A percentile compares a stretch with the other conserved stretches of the same genome.
These are phyloP conservation scores for Sphaeramia orbicularis DNA, from an alignment of 2,797 vertebrate species.

Conservation along the genomic window DNA sequence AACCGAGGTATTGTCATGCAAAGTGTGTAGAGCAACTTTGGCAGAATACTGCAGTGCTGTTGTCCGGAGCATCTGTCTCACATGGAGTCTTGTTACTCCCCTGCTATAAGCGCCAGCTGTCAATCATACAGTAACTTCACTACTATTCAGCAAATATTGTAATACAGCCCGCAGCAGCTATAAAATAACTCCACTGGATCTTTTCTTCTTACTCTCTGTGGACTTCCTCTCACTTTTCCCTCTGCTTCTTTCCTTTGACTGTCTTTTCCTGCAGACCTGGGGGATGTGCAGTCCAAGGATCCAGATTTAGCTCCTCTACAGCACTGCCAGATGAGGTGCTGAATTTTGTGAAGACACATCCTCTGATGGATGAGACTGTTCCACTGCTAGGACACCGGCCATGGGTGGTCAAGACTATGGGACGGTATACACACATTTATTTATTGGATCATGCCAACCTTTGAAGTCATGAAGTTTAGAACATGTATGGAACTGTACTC, in stretches of 20 bases:
- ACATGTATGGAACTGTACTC: constrained; percentile 1
- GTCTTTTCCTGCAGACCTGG: constrained; percentile 87
- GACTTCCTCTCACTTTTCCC: neutral
- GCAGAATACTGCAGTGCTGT: constrained; percentile 54
- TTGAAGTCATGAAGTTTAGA: constrained; percentile 3
- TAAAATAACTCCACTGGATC: constrained; percentile 33
- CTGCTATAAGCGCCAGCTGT: constrained; percentile 50
- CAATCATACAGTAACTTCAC: constrained; percentile 47
- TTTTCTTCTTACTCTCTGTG: constrained; percentile 24
- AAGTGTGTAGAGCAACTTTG: constrained; percentile 32
- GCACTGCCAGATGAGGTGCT: constrained; percentile 95
- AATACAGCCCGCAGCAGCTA: constrained; percentile 36
- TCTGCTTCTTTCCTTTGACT: constrained; percentile 10
- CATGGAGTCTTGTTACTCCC: constrained; percentile 32
- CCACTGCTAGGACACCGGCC: constrained; percentile 91
- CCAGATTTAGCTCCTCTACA: constrained; percentile 94
- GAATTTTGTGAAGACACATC: constrained; percentile 96
- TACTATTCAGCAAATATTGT: constrained; percentile 65
- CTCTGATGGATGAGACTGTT: constrained; percentile 95
- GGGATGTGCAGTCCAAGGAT: constrained; percentile 91
- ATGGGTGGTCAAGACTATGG: constrained; percentile 96
- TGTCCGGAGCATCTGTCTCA: constrained; percentile 56
- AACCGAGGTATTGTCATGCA: constrained; percentile 89
- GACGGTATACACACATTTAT: constrained; percentile 81
- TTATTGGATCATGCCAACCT: neutral